Evolutionary conservation across 2,113 vertebrate genomes (phyloP).

Genomic region (Lagopus leucura): DNA sequence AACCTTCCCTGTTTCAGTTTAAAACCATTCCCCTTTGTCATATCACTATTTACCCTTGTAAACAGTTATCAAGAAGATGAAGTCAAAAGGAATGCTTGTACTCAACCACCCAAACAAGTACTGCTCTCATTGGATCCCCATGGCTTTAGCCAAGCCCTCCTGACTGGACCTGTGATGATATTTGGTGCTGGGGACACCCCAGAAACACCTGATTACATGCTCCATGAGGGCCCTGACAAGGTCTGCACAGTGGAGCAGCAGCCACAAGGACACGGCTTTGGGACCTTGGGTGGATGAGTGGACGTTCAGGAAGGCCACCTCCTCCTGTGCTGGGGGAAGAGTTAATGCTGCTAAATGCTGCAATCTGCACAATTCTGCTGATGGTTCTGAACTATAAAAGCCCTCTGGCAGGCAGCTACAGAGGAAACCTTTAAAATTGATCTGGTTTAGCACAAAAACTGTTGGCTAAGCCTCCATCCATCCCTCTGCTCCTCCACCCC

Average conservation of each 20-base stretch:
- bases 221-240: fast-evolving
- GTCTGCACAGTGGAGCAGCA: fast-evolving
- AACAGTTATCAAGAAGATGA: too few species aligned
- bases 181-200: neutral
- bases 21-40: too few species aligned
- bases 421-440: constrained; percentile 71
- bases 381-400: constrained; percentile 57
- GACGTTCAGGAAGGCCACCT: neutral
- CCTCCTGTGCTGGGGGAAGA: neutral
- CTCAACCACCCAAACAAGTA: neutral
- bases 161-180: fast-evolving
- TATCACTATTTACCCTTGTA: too few species aligned
- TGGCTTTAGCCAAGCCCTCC: neutral
- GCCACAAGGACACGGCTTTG: neutral
- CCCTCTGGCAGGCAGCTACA: constrained; percentile 25
- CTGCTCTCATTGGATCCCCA: neutral
- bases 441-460: constrained; percentile 59
- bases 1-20: too few species aligned
- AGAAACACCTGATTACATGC: neutral
- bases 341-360: constrained; percentile 33
- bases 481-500: constrained; percentile 32
- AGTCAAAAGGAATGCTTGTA: fast-evolving
- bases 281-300: fast-evolving
- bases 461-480: constrained; percentile 21
- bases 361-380: constrained; percentile 48